Evolutionary conservation across 1,140 invertebrate species (phyloP).

Genomic region (Cyclargus thomasi): DNA sequence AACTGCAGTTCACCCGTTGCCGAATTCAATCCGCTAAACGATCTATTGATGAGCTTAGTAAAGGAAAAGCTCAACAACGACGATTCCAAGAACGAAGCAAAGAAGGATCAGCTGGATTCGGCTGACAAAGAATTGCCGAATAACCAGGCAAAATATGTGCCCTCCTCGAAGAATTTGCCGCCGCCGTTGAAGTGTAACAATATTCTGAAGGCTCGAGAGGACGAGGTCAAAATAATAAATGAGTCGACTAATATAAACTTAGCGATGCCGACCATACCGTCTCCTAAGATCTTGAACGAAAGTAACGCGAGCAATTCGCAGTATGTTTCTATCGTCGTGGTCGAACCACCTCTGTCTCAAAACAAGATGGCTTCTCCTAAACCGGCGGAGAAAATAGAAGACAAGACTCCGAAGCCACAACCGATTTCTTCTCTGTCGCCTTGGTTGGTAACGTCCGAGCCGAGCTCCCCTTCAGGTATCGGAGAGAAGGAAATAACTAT

Average conservation of each 20-base stretch:
- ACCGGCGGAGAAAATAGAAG: constrained; percentile 48
- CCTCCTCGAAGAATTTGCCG: constrained; percentile 81
- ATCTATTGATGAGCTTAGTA: constrained; percentile 65
- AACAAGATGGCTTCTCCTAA: constrained; percentile 51
- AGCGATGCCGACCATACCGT: constrained; percentile 59
- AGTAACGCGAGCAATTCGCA: constrained; percentile 72
- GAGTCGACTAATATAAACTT: constrained; percentile 62
- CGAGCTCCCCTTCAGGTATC: constrained; percentile 78
- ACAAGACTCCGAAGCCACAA: constrained; percentile 53
- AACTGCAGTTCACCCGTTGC: constrained; percentile 63
- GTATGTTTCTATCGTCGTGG: constrained; percentile 76
- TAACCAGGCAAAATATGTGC: constrained; percentile 79
- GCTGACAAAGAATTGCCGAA: constrained; percentile 78
- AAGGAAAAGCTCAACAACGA: constrained; percentile 77
- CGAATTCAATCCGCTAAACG: constrained; percentile 70
- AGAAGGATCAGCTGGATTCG: constrained; percentile 76
- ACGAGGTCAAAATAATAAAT: constrained; percentile 67
- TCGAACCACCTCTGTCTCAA: constrained; percentile 71
- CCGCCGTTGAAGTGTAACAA: constrained; percentile 96
- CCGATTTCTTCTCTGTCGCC: constrained; percentile 79
- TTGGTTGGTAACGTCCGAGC: constrained; percentile 86
- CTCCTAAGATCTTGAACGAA: constrained; percentile 68
- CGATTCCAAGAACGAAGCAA: constrained; percentile 76
- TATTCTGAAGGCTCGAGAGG: constrained; percentile 88
- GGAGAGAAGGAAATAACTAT: constrained; percentile 82